Evolutionary conservation across 2,888 invertebrate species (phyloP), one percentile per base, ranked within the genome.

Genomic region (Pachycephus smyrnensis): DNA sequence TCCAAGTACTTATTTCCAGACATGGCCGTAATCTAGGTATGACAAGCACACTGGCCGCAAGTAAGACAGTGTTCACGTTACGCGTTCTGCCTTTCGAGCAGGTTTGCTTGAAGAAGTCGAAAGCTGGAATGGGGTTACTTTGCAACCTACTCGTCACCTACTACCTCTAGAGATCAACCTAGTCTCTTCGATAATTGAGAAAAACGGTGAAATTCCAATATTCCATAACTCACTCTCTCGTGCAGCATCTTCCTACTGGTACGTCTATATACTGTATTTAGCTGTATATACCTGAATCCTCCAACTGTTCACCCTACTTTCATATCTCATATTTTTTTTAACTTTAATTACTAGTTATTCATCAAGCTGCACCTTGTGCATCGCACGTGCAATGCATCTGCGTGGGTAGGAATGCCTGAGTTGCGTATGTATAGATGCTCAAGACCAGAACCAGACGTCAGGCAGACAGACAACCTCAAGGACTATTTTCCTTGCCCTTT

Each of bases 1-100:
- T 82, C 69, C 80, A 74, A 73, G 75, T 71, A 80, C 80, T 82
- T 77, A 80, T 80, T 75, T 81, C 73, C 69, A 76, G 73, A 37
- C 68, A 76, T 75, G 77, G n/a, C 77, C 77, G 23, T 75, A 37
- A 37, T 74, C 35, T 12, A 74, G 68, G 31, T 23, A 75, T 55
- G n/a, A 35, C 69, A 73, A 30, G 33, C 68, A 32, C 55, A 55
- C 71, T n/a, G 73, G n/a, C 74, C 68, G 73, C 73, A 36, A 73
- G 68, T 36, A 68, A 36, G 73, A 81, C 73, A 76, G 79, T 80
- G 76, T 55, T 79, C 75, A 69, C 77, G 76, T 79, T 69, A 71
- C 36, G 79, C 77, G 80, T 55, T 55, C 55, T 55, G 55, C 9
- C 2, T 55, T 23, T 23, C 55, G 55, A 55, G 55, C 55, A 55